A percentile compares a stretch with the other conserved stretches of the same genome.
These are phyloP conservation scores for Pangasius sanitwongsei DNA, from an alignment of 2,797 vertebrate genomes.

Conservation along the genomic window DNA sequence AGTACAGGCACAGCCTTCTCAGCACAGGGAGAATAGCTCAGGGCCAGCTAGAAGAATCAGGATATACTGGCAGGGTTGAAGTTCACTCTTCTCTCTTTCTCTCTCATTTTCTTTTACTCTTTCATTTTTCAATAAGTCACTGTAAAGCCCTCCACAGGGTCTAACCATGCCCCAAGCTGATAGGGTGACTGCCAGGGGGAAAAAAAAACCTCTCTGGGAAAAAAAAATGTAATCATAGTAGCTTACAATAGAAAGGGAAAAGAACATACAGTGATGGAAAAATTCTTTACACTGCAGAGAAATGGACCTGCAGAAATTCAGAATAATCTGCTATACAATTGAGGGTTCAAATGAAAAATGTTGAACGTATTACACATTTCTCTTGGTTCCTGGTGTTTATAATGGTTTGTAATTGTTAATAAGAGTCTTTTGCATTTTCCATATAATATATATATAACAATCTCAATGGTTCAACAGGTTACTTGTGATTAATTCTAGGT, in stretches of 20 bases:
- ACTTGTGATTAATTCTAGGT: neutral
- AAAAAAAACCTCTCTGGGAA: slow-evolving; percentile 24
- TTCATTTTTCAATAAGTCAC: slow-evolving; percentile 63
- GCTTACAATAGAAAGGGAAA: neutral
- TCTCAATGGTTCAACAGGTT: neutral
- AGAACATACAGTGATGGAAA: neutral
- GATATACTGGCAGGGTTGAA: slow-evolving; percentile 59
- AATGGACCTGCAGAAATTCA: neutral
- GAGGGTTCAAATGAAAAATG: neutral
- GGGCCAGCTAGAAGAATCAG: slow-evolving; percentile 62
- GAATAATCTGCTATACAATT: neutral
- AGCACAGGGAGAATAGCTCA: slow-evolving; percentile 56
- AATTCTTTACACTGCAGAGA: neutral
- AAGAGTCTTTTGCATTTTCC: neutral
- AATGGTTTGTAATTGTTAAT: neutral
- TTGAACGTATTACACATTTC: neutral
- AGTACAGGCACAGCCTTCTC: slow-evolving; percentile 62
- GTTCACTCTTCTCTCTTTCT: slow-evolving; percentile 51
- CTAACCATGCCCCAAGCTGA: slow-evolving; percentile 47
- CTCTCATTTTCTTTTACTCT: slow-evolving; percentile 39
- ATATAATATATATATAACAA: neutral
- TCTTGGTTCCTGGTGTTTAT: neutral
- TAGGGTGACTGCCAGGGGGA: slow-evolving; percentile 33
- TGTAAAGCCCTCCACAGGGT: slow-evolving; percentile 56
- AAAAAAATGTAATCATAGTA: slow-evolving; percentile 24